phyloP scores from a whole-genome alignment of 2,113 vertebrate genomes.

The Lynx canadensis region DNA sequence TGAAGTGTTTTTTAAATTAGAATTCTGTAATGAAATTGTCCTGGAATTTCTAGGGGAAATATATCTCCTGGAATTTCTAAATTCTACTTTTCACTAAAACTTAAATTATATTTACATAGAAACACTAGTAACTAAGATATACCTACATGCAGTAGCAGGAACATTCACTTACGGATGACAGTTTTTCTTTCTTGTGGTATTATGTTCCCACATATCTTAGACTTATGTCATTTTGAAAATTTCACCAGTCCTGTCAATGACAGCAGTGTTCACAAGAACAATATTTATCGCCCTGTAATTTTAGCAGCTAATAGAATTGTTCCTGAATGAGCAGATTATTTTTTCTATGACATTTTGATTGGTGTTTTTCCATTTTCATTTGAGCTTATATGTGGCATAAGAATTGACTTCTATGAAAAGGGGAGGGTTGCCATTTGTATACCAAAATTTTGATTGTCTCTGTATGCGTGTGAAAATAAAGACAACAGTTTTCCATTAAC shows the following conservation, averaged over 20 bases:
- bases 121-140: not conserved
- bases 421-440: not conserved
- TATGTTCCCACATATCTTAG: not conserved
- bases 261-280: not conserved
- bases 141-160: not conserved
- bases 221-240: constrained; percentile 7
- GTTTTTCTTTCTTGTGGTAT: not conserved
- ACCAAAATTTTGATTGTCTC: not conserved
- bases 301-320: constrained; percentile 47
- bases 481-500: not conserved
- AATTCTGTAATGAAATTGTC: constrained; percentile 8
- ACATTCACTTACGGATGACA: not conserved
- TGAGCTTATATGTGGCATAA: constrained; percentile 24
- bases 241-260: not conserved
- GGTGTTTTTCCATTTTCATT: constrained; percentile 59
- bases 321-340: constrained; percentile 21
- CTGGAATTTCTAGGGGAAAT: not conserved
- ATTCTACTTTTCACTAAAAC: not conserved
- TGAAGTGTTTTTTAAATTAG: constrained; percentile 33
- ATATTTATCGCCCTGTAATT: constrained; percentile 19
- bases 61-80: constrained; percentile 8
- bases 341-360: constrained; percentile 56
- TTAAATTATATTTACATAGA: not conserved
- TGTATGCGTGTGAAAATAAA: not conserved
- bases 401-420: constrained; percentile 37